These are phyloP conservation scores for Sarcophaga caerulescens DNA, from an alignment of 2,888 invertebrate species.

Conservation along the genomic window DNA sequence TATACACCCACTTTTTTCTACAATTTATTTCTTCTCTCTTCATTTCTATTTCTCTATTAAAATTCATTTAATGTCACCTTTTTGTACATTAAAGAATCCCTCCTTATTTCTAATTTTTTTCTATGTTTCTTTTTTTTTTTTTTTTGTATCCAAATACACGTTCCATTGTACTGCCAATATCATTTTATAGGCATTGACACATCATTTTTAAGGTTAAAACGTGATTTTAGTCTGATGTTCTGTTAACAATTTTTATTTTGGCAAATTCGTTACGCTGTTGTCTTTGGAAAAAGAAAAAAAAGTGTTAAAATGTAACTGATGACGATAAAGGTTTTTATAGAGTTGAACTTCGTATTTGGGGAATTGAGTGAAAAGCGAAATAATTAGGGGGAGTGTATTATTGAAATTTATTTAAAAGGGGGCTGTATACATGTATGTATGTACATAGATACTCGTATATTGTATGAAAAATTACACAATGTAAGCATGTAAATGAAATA, in stretches of 20 bases:
- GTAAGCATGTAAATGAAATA: too few relatives aligned
- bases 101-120: conserved; percentile 12
- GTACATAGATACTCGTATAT: too few relatives aligned
- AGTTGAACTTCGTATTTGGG: background rate
- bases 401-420: too few relatives aligned
- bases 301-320: conserved; percentile 14
- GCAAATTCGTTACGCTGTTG: background rate
- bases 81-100: conserved; percentile 20
- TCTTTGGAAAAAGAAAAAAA: background rate
- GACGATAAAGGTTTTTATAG: conserved; percentile 2
- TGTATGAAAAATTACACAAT: too few relatives aligned
- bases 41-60: conserved; percentile 20
- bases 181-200: conserved; percentile 38
- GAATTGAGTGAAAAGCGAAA: too few relatives aligned
- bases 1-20: background rate
- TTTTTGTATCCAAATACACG: background rate
- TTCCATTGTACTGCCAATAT: conserved; percentile 34
- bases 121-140: conserved; percentile 1
- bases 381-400: too few relatives aligned
- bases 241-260: background rate
- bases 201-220: conserved; percentile 55
- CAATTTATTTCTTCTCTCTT: background rate
- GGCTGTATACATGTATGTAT: too few relatives aligned
- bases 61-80: conserved; percentile 25
- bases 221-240: conserved; percentile 49